Percentiles rank a stretch among this genome's conserved stretches.
These are phyloP conservation scores for Hanleya hanleyi DNA, from an alignment of 2,888 invertebrate genomes.

Conservation along the genomic window DNA sequence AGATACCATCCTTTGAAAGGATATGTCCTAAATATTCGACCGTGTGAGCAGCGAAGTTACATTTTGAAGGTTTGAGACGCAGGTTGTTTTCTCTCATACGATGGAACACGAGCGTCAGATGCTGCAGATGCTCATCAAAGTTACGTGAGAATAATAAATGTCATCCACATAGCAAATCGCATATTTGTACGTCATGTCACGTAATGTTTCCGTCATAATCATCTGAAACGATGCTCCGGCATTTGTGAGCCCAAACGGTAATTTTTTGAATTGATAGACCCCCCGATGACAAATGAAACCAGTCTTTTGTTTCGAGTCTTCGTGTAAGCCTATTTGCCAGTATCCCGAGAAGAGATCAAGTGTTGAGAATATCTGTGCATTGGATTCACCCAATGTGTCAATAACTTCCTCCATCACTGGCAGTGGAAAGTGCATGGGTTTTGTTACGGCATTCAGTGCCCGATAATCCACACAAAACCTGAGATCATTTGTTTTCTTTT, in stretches of 20 bases:
- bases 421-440: slow-evolving; percentile 1
- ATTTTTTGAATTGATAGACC: background rate
- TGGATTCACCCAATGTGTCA: background rate
- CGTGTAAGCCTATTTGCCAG: slow-evolving; percentile 16
- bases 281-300: slow-evolving; percentile 3
- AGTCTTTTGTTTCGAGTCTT: slow-evolving; percentile 2
- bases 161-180: slow-evolving; percentile 19
- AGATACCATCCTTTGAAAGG: background rate
- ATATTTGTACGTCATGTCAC: slow-evolving; percentile 5
- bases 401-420: background rate
- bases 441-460: slow-evolving; percentile 14
- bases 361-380: background rate
- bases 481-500: slow-evolving; percentile 3
- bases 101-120: background rate
- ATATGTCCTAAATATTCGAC: slow-evolving; percentile 2
- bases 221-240: background rate
- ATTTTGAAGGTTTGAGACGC: slow-evolving; percentile 10
- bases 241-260: slow-evolving; percentile 8
- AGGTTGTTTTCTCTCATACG: background rate
- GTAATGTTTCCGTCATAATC: background rate
- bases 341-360: slow-evolving; percentile 19
- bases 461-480: slow-evolving; percentile 15
- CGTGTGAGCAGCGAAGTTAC: background rate
- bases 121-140: slow-evolving; percentile 9
- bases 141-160: slow-evolving; percentile 8